A percentile compares a stretch with the other conserved stretches of the same genome.
phyloP scores from a whole-genome alignment of 2,113 vertebrate genomes.

The Microtus montanus region DNA sequence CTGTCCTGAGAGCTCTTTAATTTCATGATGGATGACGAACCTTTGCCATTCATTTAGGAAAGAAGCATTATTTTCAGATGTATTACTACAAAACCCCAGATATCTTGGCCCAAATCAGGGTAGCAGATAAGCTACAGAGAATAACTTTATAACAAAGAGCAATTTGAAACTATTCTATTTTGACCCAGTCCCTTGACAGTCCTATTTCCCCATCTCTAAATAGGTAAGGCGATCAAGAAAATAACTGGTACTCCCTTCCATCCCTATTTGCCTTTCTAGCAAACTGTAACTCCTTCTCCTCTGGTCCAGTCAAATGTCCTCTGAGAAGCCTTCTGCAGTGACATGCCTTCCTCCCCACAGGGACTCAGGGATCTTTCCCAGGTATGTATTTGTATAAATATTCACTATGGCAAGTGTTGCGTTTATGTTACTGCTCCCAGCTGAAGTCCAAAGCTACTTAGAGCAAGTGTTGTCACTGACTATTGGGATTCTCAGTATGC shows the following conservation, averaged over 20 bases:
- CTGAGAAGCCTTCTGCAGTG: no score
- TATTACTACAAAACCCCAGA: neutral
- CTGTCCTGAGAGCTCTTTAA: neutral
- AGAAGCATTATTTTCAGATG: constrained; percentile 20
- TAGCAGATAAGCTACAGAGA: neutral
- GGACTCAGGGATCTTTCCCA: neutral
- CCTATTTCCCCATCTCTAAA: neutral
- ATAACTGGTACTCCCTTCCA: neutral
- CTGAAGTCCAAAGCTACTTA: neutral
- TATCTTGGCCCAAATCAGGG: neutral
- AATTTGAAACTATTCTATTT: neutral
- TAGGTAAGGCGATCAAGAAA: neutral
- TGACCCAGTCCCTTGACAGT: neutral
- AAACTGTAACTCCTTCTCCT: neutral
- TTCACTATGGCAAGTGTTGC: neutral
- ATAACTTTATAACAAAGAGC: constrained; percentile 5
- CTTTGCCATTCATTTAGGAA: neutral
- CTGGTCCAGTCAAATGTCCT: neutral
- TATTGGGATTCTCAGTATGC: neutral
- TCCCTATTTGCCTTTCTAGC: neutral
- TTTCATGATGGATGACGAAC: neutral
- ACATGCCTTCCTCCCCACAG: neutral
- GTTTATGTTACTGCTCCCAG: neutral
- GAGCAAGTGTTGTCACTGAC: neutral
- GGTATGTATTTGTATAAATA: neutral